Conservation (phyloP, 1,140 invertebrate species). For the Druon quercuslanigerum region DNA sequence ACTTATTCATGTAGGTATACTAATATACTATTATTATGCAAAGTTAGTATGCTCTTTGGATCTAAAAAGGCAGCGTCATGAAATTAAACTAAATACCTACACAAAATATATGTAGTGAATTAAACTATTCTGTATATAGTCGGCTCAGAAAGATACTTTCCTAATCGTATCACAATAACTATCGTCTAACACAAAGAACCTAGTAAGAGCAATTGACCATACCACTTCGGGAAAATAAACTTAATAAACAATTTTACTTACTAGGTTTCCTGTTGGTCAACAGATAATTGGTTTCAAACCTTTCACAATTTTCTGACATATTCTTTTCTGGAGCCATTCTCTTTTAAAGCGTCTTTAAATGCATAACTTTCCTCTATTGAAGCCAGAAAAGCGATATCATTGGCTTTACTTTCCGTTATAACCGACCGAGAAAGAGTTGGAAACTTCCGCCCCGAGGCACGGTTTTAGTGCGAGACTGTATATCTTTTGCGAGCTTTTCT, state of each 20-base stretch:
- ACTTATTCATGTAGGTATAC: not conserved
- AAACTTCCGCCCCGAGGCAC: constrained; percentile 2
- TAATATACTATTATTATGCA: not conserved
- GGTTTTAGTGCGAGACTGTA: constrained; percentile 15
- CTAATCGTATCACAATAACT: too few relatives aligned
- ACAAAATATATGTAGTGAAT: too few relatives aligned
- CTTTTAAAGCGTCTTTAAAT: not conserved
- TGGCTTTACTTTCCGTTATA: not conserved
- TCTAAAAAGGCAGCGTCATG: not conserved
- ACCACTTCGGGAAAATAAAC: too few relatives aligned
- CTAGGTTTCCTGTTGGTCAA: too few relatives aligned
- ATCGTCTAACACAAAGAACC: too few relatives aligned
- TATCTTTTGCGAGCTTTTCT: constrained; percentile 28
- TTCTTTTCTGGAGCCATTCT: too few relatives aligned
- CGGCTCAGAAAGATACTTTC: too few relatives aligned
- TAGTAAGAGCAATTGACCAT: too few relatives aligned
- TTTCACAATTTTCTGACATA: too few relatives aligned
- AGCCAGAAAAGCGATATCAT: not conserved
- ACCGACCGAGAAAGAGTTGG: not conserved
- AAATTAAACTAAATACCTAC: not conserved
- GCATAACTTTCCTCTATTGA: not conserved
- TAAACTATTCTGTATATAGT: too few relatives aligned
- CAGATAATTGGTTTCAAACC: too few relatives aligned
- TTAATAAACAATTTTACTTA: too few relatives aligned
- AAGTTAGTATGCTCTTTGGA: constrained; percentile 15